These are phyloP conservation scores for Conus betulinus DNA, from an alignment of 1,140 invertebrate genomes.

Conservation along the genomic window DNA sequence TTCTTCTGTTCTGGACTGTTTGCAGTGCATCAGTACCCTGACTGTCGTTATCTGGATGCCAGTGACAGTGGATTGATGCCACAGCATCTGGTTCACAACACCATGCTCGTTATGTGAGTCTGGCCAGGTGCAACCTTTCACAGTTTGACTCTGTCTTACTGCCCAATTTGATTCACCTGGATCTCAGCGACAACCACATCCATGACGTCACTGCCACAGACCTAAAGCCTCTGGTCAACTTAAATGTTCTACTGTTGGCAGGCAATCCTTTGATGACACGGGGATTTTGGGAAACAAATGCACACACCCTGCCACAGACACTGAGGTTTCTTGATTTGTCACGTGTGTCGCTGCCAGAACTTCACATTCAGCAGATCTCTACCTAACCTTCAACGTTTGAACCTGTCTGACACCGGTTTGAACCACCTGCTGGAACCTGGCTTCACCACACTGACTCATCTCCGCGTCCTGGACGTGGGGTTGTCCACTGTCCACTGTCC, in stretches of 20 bases:
- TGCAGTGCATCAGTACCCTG: neutral
- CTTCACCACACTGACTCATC: neutral
- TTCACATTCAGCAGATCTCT: neutral
- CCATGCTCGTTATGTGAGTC: slow-evolving; percentile 21
- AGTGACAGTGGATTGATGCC: neutral
- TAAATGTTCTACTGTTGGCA: neutral
- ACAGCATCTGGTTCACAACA: neutral
- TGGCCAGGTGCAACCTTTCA: neutral
- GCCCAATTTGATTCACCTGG: neutral
- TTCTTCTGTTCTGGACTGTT: slow-evolving; percentile 4
- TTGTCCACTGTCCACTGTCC: slow-evolving; percentile 27
- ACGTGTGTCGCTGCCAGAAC: neutral
- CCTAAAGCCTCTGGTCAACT: neutral
- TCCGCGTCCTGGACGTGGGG: slow-evolving; percentile 29
- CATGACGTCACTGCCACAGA: neutral
- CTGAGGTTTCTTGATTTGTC: neutral
- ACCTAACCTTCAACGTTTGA: slow-evolving; percentile 29
- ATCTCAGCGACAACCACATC: slow-evolving; percentile 6
- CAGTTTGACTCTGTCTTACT: neutral
- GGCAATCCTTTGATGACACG: neutral
- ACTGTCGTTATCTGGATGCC: neutral
- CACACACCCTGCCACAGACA: too few species aligned
- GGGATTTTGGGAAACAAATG: neutral
- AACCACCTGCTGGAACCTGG: neutral
- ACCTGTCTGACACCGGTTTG: slow-evolving; percentile 21